Evolutionary conservation across 2,888 invertebrate species (phyloP), one percentile per base, ranked within the genome.

Genomic region (Latrodectus hesperus): DNA sequence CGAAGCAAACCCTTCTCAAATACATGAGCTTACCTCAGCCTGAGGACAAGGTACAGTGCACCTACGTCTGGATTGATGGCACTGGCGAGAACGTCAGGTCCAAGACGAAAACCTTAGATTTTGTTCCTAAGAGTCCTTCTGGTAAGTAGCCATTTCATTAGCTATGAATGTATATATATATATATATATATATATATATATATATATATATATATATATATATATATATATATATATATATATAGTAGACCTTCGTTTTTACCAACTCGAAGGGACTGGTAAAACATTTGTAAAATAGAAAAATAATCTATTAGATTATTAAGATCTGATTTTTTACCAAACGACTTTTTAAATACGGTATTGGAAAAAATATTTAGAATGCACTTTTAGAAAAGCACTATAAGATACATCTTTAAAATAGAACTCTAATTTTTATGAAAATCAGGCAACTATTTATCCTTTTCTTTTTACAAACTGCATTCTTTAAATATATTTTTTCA

Each of bases 61-160:
- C 96, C 78, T 98, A 98, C 93, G 94, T 98, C 82, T 98, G 98
- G 98, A 97, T 98, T 91, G 98, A 98, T 92, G 98, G 98, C 52
- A 95, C 96, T 26, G 98, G 97, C 38, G 97, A 98, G 92, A 94
- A 95, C 91, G 91, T 98, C 80, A 94, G 98, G 88, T 96, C 96
- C 93, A 98, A 98, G 93, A 97, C 97, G 89, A 94, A 96, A 90
- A 98, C 98, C 0, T 92, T 98, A 89, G 95, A 95, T 92, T 96
- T 95, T 91, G 94, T 96, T 90, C 98, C 98, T 4, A 94, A 94
- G 90, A 93, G 93, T 90, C 94, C 96, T 53, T 91, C 91, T 74
- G 91, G 92, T 92, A 55, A 74, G 78, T 76, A 38, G 1, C 0
- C 60, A 60, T 60, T 60, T n/a, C 11, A 11, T 60, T 60, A 60